Base-by-base conservation (phyloP, 2,888 invertebrate genomes). In the Apeira syringaria region DNA sequence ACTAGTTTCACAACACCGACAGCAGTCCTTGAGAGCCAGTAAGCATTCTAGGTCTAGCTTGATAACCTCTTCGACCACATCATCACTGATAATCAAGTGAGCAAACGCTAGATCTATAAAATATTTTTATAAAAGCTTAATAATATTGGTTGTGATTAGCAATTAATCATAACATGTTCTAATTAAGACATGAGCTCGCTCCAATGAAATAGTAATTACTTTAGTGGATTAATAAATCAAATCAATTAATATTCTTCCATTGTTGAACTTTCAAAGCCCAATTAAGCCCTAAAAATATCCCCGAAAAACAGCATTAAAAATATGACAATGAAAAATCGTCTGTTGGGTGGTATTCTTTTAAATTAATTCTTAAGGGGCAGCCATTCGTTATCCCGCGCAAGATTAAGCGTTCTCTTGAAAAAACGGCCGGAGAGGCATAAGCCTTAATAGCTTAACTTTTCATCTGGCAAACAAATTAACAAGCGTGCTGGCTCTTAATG, bases 371-470 rank as follows among this genome's bases (percentile, higher is more conserved):
- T 78, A 75, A 80, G 76, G 74, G 72, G 68, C 69, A 61, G 59
- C 68, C 62, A 68, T 69, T 73, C 35, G 35, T 46, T 73, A 68
- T 71, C 59, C 71, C 46, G 28, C 46, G 47, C 26, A 79, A 73
- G 76, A 78, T 72, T 72, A 74, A 78, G 70, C 67, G 71, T 62
- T 59, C 63, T 68, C 63, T 57, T 64, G 68, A 77, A 79, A 75
- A 76, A 76, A 66, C 64, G 55, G 62, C 52, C 64, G 61, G 64
- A 64, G 68, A 65, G 70, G 67, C 68, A 68, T 71, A 66, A 71
- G 65, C 68, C 67, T 73, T 88, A 86, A 89, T 88, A 81, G 84
- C 82, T 86, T 86, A 87, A 89, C 88, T 89, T 90, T 88, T 89
- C 87, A 88, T 87, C 85, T 80, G 77, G 59, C 65, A 65, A 68